These are phyloP conservation scores for Chaitophorus viminalis DNA, from an alignment of 2,888 invertebrate genomes.

Conservation along the genomic window DNA sequence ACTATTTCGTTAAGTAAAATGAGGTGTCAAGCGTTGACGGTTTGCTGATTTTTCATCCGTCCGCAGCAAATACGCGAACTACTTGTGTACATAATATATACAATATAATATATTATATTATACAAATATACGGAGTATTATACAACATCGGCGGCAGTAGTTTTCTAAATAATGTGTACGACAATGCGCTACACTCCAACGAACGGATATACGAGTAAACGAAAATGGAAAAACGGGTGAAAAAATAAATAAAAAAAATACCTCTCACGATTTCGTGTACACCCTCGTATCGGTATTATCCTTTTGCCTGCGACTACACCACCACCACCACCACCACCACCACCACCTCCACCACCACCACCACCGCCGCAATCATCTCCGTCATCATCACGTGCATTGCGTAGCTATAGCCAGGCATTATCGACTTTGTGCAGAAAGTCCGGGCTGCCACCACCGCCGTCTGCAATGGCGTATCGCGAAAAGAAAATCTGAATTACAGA, in stretches of 20 bases:
- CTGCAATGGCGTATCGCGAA: not conserved
- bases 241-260: not conserved
- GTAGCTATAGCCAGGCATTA: conserved; percentile 9
- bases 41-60: conserved; percentile 24
- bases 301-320: not conserved
- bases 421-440: conserved; percentile 48
- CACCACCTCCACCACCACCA: no score
- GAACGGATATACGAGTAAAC: not conserved
- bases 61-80: not conserved
- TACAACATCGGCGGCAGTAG: not conserved
- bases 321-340: not conserved
- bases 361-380: no score
- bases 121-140: no score
- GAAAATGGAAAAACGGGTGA: not conserved
- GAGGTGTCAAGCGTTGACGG: conserved; percentile 24
- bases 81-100: no score
- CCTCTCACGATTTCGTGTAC: not conserved
- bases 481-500: conserved; percentile 58
- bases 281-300: not conserved
- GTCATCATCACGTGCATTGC: not conserved
- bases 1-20: conserved; percentile 20
- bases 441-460: not conserved
- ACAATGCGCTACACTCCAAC: not conserved
- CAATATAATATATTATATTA: no score
- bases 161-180: not conserved